Evolutionary conservation across 2,113 vertebrate species (phyloP).

Genomic region (Percopsis transmontana): DNA sequence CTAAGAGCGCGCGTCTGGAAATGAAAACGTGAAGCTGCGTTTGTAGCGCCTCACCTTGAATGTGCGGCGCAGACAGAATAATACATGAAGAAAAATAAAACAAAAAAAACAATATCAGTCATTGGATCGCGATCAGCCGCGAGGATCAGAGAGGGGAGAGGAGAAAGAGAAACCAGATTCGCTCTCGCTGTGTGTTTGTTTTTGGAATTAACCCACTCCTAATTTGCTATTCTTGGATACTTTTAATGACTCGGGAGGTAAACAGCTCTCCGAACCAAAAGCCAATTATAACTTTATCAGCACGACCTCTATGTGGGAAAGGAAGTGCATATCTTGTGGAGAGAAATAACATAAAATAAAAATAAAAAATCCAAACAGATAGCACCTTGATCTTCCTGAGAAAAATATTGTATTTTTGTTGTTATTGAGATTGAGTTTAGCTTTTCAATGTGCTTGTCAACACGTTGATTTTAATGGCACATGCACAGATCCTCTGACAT

Average conservation of each 20-base stretch:
- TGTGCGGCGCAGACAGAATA: slow-evolving; percentile 75
- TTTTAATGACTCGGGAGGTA: slow-evolving; percentile 79
- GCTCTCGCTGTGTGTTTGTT: slow-evolving; percentile 70
- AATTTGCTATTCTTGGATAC: slow-evolving; percentile 82
- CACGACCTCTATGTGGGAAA: slow-evolving; percentile 53
- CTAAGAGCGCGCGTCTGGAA: slow-evolving; percentile 69
- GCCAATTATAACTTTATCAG: slow-evolving; percentile 80
- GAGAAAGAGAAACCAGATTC: slow-evolving; percentile 38
- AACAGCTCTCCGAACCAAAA: slow-evolving; percentile 72
- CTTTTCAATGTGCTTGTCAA: slow-evolving; percentile 69
- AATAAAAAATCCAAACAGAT: too few species aligned
- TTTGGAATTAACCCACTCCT: slow-evolving; percentile 75
- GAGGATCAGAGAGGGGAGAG: slow-evolving; percentile 54
- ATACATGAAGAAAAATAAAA: slow-evolving; percentile 63
- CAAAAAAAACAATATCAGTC: slow-evolving; percentile 29
- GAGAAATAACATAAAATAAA: slow-evolving; percentile 52
- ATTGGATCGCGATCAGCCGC: slow-evolving; percentile 68
- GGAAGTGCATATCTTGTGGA: slow-evolving; percentile 41
- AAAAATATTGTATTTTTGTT: slow-evolving; percentile 30
- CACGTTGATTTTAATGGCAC: slow-evolving; percentile 66
- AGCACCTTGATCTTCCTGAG: slow-evolving; percentile 71
- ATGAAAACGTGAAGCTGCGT: slow-evolving; percentile 69
- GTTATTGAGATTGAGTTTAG: slow-evolving; percentile 55
- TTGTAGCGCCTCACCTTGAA: slow-evolving; percentile 70
- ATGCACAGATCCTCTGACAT: slow-evolving; percentile 47